A percentile compares a stretch with the other conserved stretches of the same genome.
Conservation (phyloP, 2,113 vertebrate species). For the Urocolius indicus region DNA sequence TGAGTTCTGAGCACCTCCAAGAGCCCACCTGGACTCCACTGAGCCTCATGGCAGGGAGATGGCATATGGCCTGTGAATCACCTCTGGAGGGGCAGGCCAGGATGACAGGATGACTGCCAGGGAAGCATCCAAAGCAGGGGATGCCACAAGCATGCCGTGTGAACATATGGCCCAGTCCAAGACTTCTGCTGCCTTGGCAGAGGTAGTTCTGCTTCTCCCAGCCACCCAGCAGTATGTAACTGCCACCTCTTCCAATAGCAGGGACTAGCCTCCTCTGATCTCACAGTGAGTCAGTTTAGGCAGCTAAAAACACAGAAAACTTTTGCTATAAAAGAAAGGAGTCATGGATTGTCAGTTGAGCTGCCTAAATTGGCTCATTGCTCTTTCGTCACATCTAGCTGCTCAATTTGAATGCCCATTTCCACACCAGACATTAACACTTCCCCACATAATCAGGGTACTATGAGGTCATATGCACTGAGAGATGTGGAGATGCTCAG, state of each 20-base stretch:
- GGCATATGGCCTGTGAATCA: not conserved
- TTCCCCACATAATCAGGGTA: not conserved
- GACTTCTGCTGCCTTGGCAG: not conserved
- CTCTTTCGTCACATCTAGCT: not conserved
- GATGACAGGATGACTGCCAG: not conserved
- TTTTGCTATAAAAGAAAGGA: not conserved
- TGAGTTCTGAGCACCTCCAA: not conserved
- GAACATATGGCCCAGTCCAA: not conserved
- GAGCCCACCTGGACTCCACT: not conserved
- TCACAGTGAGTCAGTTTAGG: not conserved
- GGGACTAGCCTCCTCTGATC: rapidly evolving
- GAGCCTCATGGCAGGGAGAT: not conserved
- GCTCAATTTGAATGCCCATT: not conserved
- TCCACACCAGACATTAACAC: not conserved
- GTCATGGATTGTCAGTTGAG: not conserved
- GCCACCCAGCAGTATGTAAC: not conserved
- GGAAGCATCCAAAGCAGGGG: not conserved
- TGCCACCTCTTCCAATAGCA: not conserved
- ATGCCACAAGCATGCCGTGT: not conserved
- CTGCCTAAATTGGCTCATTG: not conserved
- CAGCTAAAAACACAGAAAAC: not conserved
- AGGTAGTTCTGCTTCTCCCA: not conserved
- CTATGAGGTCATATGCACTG: rapidly evolving
- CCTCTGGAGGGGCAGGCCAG: rapidly evolving
- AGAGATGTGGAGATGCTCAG: not conserved